A percentile compares a stretch with the other conserved stretches of the same genome.
Evolutionary conservation across 1,140 invertebrate species (phyloP).

Genomic region (Panagrolaimus sp.): DNA sequence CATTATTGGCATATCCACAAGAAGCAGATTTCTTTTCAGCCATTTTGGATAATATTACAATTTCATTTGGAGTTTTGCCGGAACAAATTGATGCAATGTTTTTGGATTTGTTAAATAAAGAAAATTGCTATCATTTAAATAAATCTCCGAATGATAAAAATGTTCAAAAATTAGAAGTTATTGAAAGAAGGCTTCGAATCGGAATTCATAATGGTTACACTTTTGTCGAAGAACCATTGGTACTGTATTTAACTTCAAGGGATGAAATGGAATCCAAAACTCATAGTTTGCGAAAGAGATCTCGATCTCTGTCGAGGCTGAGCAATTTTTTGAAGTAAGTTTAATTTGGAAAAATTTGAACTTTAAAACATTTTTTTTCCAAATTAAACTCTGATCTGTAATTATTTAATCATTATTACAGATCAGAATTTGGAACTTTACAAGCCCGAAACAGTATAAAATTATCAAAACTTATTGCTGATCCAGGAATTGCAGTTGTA

Average conservation of each 20-base stretch:
- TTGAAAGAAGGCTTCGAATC: slow-evolving; percentile 32
- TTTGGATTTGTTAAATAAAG: slow-evolving; percentile 25
- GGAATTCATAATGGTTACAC: slow-evolving; percentile 41
- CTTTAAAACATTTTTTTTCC: no score
- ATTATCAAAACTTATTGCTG: slow-evolving; percentile 15
- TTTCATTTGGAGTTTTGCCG: slow-evolving; percentile 5
- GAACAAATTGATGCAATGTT: slow-evolving; percentile 24
- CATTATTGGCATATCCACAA: slow-evolving; percentile 6
- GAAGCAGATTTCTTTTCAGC: slow-evolving; percentile 4
- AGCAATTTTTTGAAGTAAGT: neutral
- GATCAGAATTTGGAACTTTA: slow-evolving; percentile 2
- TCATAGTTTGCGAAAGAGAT: slow-evolving; percentile 20
- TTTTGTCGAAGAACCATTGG: slow-evolving; percentile 40
- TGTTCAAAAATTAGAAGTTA: slow-evolving; percentile 11
- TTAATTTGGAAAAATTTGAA: neutral
- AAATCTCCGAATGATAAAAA: slow-evolving; percentile 21
- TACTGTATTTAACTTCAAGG: slow-evolving; percentile 21
- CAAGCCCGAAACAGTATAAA: neutral
- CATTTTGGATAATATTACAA: neutral
- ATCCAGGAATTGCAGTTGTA: slow-evolving; percentile 17
- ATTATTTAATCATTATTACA: slow-evolving; percentile 11
- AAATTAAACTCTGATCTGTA: neutral
- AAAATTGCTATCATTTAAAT: slow-evolving; percentile 28
- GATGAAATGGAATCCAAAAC: neutral
- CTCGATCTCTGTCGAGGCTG: slow-evolving; percentile 19